Conservation (phyloP, 2,888 invertebrate genomes). For the Torymus texanus region DNA sequence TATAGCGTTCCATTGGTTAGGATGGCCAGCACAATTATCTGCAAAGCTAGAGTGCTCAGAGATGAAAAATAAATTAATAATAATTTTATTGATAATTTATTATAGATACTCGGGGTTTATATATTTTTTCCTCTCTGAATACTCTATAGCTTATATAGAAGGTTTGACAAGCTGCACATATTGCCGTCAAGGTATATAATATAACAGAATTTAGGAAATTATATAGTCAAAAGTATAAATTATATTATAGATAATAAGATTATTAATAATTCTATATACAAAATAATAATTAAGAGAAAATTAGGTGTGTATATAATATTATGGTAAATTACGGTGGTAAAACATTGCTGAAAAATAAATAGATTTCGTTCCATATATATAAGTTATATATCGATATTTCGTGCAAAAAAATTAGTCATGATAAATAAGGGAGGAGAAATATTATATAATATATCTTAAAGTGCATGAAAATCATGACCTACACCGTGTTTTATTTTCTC, state of each 20-base stretch:
- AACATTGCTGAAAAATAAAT: conserved; percentile 5
- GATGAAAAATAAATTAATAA: no score
- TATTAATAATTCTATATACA: background rate
- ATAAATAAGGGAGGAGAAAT: background rate
- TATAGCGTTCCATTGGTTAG: no score
- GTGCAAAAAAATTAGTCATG: conserved; percentile 23
- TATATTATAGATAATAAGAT: conserved; percentile 6
- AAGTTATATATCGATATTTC: conserved; percentile 16
- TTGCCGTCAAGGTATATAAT: no score
- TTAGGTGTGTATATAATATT: background rate
- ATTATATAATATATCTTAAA: background rate
- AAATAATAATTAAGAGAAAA: background rate
- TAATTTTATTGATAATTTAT: no score
- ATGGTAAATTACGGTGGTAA: background rate
- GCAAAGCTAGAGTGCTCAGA: no score
- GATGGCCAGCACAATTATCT: no score
- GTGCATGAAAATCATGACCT: conserved; percentile 40
- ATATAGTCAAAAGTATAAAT: background rate
- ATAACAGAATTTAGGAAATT: background rate
- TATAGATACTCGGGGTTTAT: no score
- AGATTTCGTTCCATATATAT: background rate
- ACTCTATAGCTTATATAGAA: no score
- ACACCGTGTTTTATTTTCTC: conserved; percentile 16
- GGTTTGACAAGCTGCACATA: no score
- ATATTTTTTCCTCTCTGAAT: no score